phyloP scores from a whole-genome alignment of 2,113 vertebrate genomes.

The Neoarius graeffei region DNA sequence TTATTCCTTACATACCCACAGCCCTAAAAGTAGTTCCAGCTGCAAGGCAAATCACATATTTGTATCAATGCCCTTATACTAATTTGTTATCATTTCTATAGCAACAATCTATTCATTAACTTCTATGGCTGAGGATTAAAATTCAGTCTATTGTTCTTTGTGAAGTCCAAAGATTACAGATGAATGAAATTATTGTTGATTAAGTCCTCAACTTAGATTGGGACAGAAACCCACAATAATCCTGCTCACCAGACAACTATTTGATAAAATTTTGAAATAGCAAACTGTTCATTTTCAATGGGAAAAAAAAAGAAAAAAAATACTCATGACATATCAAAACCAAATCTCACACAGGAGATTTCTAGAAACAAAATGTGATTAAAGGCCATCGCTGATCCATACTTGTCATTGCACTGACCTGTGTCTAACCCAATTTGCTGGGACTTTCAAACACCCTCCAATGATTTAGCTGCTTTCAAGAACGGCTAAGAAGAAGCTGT shows the following conservation, averaged over 20 bases:
- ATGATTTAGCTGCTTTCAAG: slow-evolving; percentile 13
- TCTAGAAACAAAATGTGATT: slow-evolving; percentile 13
- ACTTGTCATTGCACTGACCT: slow-evolving; percentile 30
- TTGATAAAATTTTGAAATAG: background rate
- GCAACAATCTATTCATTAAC: background rate
- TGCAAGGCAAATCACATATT: background rate
- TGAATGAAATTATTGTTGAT: background rate
- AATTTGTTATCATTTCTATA: background rate
- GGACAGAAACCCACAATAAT: too few relatives aligned
- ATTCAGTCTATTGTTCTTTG: background rate
- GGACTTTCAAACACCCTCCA: slow-evolving; percentile 19
- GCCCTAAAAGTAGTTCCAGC: background rate
- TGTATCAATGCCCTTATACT: background rate
- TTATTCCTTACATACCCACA: background rate
- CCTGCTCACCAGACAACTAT: background rate
- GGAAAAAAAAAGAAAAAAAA: background rate
- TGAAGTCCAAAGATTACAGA: background rate
- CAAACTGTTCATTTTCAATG: background rate
- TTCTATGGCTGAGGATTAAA: background rate
- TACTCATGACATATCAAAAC: background rate
- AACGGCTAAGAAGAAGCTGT: background rate
- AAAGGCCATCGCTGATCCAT: slow-evolving; percentile 16
- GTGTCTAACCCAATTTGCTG: slow-evolving; percentile 29
- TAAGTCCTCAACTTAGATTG: background rate
- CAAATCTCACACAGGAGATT: background rate